A percentile compares a stretch with the other conserved stretches of the same genome.
phyloP scores from a whole-genome alignment of 2,888 invertebrate genomes.

The Diarsia rubi region DNA sequence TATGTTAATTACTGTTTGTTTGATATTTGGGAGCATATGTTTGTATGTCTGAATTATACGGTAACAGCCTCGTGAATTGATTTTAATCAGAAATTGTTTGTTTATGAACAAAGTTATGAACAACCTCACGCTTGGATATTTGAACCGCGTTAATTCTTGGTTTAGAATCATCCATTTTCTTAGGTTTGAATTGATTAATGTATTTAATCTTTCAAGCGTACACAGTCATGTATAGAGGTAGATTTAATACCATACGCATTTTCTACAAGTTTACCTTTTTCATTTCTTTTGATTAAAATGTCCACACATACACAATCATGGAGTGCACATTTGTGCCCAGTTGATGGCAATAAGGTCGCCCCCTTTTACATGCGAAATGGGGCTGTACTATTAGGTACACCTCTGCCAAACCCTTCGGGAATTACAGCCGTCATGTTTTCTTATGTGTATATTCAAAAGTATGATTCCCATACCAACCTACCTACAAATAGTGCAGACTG shows the following conservation, averaged over 20 bases:
- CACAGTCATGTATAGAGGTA: neutral
- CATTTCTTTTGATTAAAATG: neutral
- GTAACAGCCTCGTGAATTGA: constrained; percentile 24
- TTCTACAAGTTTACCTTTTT: neutral
- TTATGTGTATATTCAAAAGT: too few relatives aligned
- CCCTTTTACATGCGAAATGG: too few relatives aligned
- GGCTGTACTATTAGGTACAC: too few relatives aligned
- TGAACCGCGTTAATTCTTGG: constrained; percentile 11
- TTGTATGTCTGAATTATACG: constrained; percentile 35
- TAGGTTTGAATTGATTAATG: neutral
- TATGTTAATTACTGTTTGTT: constrained; percentile 67
- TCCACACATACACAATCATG: too few relatives aligned
- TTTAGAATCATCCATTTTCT: neutral
- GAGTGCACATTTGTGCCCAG: too few relatives aligned
- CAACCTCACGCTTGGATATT: constrained; percentile 1
- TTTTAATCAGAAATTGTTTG: constrained; percentile 42
- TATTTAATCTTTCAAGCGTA: neutral
- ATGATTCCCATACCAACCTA: neutral
- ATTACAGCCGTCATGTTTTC: too few relatives aligned
- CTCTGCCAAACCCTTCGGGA: too few relatives aligned
- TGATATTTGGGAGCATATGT: constrained; percentile 45
- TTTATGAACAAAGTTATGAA: constrained; percentile 36
- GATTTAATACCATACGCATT: neutral
- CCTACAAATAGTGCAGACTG: neutral
- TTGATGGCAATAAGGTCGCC: too few relatives aligned